A percentile compares a stretch with the other conserved stretches of the same genome.
Conservation (phyloP, 64 coral and sea anemone genomes). For the Anthopleura sola region DNA sequence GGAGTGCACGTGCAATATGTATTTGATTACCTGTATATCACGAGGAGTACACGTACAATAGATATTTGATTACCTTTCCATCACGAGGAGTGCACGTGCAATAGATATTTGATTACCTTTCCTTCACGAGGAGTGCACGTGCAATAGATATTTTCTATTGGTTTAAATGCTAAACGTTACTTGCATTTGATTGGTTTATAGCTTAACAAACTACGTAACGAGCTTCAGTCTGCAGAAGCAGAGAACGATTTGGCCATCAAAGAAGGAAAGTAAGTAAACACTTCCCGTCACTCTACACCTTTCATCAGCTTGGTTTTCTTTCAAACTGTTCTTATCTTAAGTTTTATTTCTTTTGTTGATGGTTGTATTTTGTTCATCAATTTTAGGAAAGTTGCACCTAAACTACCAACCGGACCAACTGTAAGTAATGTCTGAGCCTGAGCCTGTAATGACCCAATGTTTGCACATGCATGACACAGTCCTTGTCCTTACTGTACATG, state of each 20-base stretch:
- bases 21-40: not conserved
- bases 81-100: not conserved
- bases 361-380: not conserved
- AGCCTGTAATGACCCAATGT: not conserved
- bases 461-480: too few relatives aligned
- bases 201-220: slow-evolving; percentile 60
- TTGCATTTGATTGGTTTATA: slow-evolving; percentile 1
- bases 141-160: not conserved
- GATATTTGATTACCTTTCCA: not conserved
- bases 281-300: not conserved
- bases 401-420: not conserved
- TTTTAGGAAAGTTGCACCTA: slow-evolving; percentile 33
- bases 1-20: not conserved
- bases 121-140: not conserved
- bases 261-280: slow-evolving; percentile 69
- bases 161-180: not conserved
- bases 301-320: not conserved
- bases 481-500: too few relatives aligned
- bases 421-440: not conserved
- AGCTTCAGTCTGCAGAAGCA: slow-evolving; percentile 49
- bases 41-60: not conserved
- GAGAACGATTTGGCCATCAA: slow-evolving; percentile 81
- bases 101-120: not conserved
- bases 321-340: not conserved
- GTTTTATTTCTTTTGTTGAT: not conserved